phyloP scores from a whole-genome alignment of 2,797 vertebrate species.

The Amblyraja radiata region DNA sequence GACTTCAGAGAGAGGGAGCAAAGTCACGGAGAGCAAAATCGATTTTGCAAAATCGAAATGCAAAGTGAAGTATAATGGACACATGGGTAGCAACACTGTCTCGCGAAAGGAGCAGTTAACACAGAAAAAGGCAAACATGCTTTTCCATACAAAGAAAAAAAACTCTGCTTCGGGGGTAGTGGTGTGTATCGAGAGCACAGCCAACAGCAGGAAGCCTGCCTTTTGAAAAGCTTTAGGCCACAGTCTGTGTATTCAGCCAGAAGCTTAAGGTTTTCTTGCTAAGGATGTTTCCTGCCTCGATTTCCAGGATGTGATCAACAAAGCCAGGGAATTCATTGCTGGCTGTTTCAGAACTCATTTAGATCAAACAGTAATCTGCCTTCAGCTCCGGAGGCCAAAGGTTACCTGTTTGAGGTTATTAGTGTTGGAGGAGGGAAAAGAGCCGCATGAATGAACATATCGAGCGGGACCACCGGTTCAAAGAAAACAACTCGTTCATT shows the following conservation, averaged over 20 bases:
- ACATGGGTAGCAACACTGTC: not conserved
- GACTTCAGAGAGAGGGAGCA: not conserved
- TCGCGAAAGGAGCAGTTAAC: not conserved
- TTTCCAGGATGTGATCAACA: not conserved
- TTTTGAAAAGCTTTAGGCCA: not conserved
- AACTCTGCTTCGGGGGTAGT: not conserved
- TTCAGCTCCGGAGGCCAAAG: not conserved
- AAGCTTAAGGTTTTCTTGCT: not conserved
- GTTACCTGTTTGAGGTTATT: not conserved
- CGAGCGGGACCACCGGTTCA: not conserved
- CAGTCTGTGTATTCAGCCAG: not conserved
- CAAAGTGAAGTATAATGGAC: not conserved
- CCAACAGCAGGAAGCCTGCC: not conserved
- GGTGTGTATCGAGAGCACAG: not conserved
- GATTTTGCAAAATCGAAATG: not conserved
- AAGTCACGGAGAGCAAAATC: not conserved
- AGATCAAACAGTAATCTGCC: not conserved
- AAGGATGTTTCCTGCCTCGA: not conserved
- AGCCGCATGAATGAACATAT: not conserved
- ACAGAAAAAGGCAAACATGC: not conserved
- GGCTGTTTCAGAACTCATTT: not conserved
- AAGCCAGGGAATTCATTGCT: not conserved
- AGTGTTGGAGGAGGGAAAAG: not conserved
- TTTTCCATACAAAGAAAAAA: constrained; percentile 1
- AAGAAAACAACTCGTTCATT: not conserved